phyloP scores from a whole-genome alignment of 64 coral and sea anemone species.

The Astreopora myriophthalma region DNA sequence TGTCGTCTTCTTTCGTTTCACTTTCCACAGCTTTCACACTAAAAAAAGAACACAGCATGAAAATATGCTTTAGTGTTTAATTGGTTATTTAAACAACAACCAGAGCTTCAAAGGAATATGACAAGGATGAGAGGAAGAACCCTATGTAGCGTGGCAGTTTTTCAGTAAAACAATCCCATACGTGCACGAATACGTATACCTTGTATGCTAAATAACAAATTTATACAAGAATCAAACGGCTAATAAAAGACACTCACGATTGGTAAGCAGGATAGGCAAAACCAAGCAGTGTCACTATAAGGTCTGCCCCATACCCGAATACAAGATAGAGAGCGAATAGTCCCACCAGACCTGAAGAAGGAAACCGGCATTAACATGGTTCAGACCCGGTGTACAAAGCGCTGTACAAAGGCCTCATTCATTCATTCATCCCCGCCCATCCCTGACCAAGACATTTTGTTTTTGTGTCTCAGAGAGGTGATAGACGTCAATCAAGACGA shows the following conservation, averaged over 20 bases:
- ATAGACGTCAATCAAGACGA: slow-evolving; percentile 90
- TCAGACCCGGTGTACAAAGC: not conserved
- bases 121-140: not conserved
- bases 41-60: slow-evolving; percentile 12
- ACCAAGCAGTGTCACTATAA: slow-evolving; percentile 92
- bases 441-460: too few species aligned
- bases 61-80: not conserved
- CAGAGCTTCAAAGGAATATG: not conserved
- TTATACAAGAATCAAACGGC: not conserved
- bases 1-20: slow-evolving; percentile 87
- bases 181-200: not conserved
- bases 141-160: not conserved
- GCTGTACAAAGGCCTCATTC: not conserved
- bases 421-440: too few species aligned
- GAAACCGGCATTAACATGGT: not conserved
- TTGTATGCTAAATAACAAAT: slow-evolving; percentile 16
- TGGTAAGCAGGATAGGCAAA: slow-evolving; percentile 95
- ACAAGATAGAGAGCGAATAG: slow-evolving; percentile 87
- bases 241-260: slow-evolving; percentile 87
- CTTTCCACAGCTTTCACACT: slow-evolving; percentile 99
- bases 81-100: not conserved
- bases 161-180: not conserved
- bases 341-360: slow-evolving; percentile 72
- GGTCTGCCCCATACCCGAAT: slow-evolving; percentile 93
- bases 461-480: slow-evolving; percentile 44